Base-by-base conservation (phyloP, 2,888 invertebrate genomes). In the Drosophila neonasuta region DNA sequence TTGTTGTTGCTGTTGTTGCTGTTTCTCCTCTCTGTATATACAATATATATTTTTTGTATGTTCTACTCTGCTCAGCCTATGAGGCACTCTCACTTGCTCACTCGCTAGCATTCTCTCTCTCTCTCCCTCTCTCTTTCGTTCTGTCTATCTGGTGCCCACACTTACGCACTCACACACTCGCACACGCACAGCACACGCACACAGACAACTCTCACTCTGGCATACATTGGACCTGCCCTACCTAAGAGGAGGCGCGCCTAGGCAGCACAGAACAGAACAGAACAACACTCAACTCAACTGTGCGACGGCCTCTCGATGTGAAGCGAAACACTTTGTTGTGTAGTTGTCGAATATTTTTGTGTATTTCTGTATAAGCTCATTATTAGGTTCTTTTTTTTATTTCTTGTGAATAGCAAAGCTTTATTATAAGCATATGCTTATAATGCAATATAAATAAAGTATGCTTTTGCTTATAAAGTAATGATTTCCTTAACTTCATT, bases 201-300 rank as follows among this genome's bases (percentile, higher is more conserved):
- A 44, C 6, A 6, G 13, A 8, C 13, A 13, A 48, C 56, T 57
- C 56, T 57, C 56, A 41, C 41, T 41, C 57, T 30, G 39, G 7
- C n/a, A 5, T 30, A 24, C 24, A 30, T 44, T 62, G 66, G 39
- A 49, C 50, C 55, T 66, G 50, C 50, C 50, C n/a, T 50, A 56
- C 50, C 63, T 42, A 36, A 36, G 20, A 30, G 32, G 30, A 60
- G 66, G 42, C 49, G 32, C 56, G 52, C 66, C 65, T 52, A 56
- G 59, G 59, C 32, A 24, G 24, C 0, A 24, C 24, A 24, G 6
- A 24, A 24, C 24, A 15, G 24, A 24, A 24, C 24, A 24, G 24
- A 4, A 24, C 24, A 5, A 0, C 4, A 44, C 49, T 24, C 42
- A 39, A 59, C 15, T 36, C 36, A n/a, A 36, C 36, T 24, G 11